Evolutionary conservation across 2,888 invertebrate species (phyloP).

Genomic region (Shargacucullia verbasci): DNA sequence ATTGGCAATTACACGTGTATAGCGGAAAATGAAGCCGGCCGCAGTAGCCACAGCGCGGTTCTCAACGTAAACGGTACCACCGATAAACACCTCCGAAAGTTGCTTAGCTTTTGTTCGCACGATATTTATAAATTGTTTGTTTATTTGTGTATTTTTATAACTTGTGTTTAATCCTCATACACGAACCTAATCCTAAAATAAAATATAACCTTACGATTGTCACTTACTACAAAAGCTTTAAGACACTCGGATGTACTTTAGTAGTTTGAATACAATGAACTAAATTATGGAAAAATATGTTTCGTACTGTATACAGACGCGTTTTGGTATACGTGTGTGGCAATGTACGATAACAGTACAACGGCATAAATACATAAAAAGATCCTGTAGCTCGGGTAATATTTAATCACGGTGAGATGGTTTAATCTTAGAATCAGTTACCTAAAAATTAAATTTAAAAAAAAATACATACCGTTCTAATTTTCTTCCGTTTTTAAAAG

Average conservation of each 20-base stretch:
- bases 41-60: conserved; percentile 90
- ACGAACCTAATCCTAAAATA: conserved; percentile 25
- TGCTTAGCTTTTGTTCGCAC: conserved; percentile 73
- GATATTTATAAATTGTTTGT: conserved; percentile 51
- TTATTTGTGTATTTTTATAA: conserved; percentile 50
- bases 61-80: conserved; percentile 92
- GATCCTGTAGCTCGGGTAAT: no score
- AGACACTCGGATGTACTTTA: not conserved
- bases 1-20: conserved; percentile 91
- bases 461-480: no score
- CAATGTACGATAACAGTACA: conserved; percentile 22
- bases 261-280: no score
- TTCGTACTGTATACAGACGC: not conserved
- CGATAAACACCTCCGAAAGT: conserved; percentile 14
- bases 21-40: conserved; percentile 91
- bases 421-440: not conserved
- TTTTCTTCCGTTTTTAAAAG: no score
- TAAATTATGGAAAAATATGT: not conserved
- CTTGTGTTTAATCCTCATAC: conserved; percentile 31
- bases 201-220: not conserved
- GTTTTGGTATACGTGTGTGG: conserved; percentile 23
- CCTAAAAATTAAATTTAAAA: not conserved
- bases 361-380: conserved; percentile 1
- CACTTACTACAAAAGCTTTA: no score
- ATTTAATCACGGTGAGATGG: not conserved